A percentile compares a stretch with the other conserved stretches of the same genome.
phyloP scores from a whole-genome alignment of 2,113 vertebrate species.

The Lophochroa leadbeateri region DNA sequence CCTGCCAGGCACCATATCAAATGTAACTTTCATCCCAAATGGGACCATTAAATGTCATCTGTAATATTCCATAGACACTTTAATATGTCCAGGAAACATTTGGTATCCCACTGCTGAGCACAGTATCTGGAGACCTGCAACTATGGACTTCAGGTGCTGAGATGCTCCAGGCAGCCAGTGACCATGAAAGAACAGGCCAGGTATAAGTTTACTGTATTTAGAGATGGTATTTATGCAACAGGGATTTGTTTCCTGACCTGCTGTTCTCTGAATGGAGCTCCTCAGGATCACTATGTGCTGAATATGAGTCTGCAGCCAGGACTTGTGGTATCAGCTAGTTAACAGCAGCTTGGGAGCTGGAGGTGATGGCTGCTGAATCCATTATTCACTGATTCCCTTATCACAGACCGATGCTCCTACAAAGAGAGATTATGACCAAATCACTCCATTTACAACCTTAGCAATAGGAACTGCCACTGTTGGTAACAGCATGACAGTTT shows the following conservation, averaged over 20 bases:
- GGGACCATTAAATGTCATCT: background rate
- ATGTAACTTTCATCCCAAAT: background rate
- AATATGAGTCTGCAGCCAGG: background rate
- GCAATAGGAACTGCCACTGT: background rate
- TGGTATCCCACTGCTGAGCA: background rate
- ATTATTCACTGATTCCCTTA: background rate
- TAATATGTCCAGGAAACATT: background rate
- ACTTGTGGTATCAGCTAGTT: background rate
- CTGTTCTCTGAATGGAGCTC: slow-evolving; percentile 28
- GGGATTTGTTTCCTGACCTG: background rate
- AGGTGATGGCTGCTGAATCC: background rate
- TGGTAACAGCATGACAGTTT: background rate
- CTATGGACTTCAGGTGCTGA: background rate
- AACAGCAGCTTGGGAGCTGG: background rate
- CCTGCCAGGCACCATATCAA: background rate
- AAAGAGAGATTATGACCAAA: background rate
- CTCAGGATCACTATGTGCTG: slow-evolving; percentile 7
- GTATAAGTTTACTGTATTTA: slow-evolving; percentile 36
- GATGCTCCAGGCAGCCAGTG: background rate
- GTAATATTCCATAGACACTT: background rate
- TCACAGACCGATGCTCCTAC: background rate
- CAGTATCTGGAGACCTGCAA: background rate
- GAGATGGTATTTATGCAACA: background rate
- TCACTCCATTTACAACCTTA: background rate
- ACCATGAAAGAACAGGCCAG: background rate